A percentile compares a stretch with the other conserved stretches of the same genome.
Evolutionary conservation across 2,797 vertebrate species (phyloP).

Genomic region (Pogoniulus pusillus): DNA sequence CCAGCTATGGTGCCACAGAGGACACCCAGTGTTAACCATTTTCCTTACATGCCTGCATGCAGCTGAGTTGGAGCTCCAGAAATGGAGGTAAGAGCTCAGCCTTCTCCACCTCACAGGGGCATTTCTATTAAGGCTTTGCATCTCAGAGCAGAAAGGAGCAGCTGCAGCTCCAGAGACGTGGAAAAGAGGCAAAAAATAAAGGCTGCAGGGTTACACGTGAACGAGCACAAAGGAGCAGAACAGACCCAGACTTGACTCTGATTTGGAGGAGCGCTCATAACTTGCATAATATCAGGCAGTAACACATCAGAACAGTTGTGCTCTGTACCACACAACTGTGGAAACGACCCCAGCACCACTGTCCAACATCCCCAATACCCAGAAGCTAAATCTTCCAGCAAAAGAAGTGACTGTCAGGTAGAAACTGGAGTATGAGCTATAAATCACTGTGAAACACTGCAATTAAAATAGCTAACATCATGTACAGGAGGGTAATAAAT

Average conservation of each 20-base stretch:
- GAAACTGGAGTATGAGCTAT: not conserved
- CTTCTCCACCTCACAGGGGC: not conserved
- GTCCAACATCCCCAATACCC: not conserved
- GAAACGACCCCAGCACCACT: not conserved
- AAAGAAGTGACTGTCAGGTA: not conserved
- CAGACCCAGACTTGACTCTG: accelerated
- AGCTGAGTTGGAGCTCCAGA: not conserved
- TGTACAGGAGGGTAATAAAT: not conserved
- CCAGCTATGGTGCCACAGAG: not conserved
- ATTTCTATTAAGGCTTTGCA: not conserved
- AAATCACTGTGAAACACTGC: not conserved
- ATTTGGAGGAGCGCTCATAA: not conserved
- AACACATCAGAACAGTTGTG: accelerated
- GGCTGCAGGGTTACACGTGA: not conserved
- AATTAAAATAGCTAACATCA: not conserved
- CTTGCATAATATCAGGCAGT: not conserved
- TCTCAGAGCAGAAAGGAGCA: not conserved
- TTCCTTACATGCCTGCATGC: not conserved
- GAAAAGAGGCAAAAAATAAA: not conserved
- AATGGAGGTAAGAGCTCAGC: not conserved
- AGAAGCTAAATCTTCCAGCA: not conserved
- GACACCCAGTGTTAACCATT: not conserved
- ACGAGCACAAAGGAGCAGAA: not conserved
- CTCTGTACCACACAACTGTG: not conserved
- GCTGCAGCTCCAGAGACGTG: not conserved